Evolutionary conservation across 2,888 invertebrate species (phyloP).

Genomic region (Hirtodrosophila trivittata): DNA sequence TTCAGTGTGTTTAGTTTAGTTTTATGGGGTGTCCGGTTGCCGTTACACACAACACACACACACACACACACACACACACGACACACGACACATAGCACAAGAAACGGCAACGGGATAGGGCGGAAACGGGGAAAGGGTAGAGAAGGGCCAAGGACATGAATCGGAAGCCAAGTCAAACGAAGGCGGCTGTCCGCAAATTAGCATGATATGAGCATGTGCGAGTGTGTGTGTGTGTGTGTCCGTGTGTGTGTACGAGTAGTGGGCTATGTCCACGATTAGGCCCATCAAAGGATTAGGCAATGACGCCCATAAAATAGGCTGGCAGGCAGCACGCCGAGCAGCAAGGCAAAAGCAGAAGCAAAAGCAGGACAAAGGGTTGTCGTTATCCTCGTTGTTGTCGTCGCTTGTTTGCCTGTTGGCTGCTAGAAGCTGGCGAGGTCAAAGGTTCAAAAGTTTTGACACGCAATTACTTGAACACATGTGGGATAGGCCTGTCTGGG

Average conservation of each 20-base stretch:
- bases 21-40: constrained; percentile 79
- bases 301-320: constrained; percentile 51
- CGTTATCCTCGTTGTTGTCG: constrained; percentile 1
- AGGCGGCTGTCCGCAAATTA: constrained; percentile 78
- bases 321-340: constrained; percentile 55
- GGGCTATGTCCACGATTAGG: constrained; percentile 68
- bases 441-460: constrained; percentile 80
- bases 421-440: constrained; percentile 52
- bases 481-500: constrained; percentile 61
- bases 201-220: constrained; percentile 62
- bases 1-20: constrained; percentile 53
- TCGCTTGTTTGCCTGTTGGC: constrained; percentile 16
- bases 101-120: not conserved
- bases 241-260: constrained; percentile 18
- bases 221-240: constrained; percentile 13
- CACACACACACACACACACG: constrained; percentile 26
- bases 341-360: not conserved
- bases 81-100: constrained; percentile 26
- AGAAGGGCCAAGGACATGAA: constrained; percentile 20
- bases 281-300: constrained; percentile 78
- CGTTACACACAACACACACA: constrained; percentile 43
- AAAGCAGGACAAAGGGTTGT: constrained; percentile 32
- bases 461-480: constrained; percentile 77
- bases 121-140: constrained; percentile 2
- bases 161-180: constrained; percentile 75